phyloP scores from a whole-genome alignment of 2,888 invertebrate genomes.

The Agapostemon virescens region DNA sequence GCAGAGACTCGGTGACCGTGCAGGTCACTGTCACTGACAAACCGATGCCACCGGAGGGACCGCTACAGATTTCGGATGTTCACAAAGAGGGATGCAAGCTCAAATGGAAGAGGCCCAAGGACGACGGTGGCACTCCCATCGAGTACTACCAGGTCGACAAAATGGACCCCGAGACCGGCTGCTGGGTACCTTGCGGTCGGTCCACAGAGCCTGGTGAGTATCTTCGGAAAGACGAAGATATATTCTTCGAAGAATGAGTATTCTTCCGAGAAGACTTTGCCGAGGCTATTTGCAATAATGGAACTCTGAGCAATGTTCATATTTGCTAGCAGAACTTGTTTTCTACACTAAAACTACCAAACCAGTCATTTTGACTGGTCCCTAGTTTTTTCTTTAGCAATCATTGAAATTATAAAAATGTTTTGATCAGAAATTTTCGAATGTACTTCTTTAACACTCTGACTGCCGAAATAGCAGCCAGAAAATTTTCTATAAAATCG shows the following conservation, averaged over 20 bases:
- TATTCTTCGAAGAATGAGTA: too few relatives aligned
- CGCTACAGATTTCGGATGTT: slow-evolving; percentile 92
- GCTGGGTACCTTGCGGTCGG: slow-evolving; percentile 93
- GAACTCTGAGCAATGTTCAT: background rate
- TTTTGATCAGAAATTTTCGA: too few relatives aligned
- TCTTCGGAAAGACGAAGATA: background rate
- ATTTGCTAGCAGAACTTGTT: background rate
- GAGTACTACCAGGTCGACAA: slow-evolving; percentile 98
- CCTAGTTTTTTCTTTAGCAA: too few relatives aligned
- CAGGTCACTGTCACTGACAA: slow-evolving; percentile 93
- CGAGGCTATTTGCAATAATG: background rate
- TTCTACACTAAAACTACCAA: too few relatives aligned
- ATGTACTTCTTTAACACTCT: too few relatives aligned
- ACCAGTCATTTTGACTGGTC: too few relatives aligned
- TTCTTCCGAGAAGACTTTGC: too few relatives aligned
- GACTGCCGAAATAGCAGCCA: too few relatives aligned
- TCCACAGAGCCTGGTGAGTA: slow-evolving; percentile 89
- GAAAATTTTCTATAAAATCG: too few relatives aligned
- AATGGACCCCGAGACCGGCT: slow-evolving; percentile 93
- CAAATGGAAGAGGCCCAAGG: slow-evolving; percentile 96
- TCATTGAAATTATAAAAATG: too few relatives aligned
- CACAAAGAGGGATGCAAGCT: slow-evolving; percentile 96
- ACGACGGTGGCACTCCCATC: slow-evolving; percentile 96
- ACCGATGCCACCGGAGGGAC: slow-evolving; percentile 93
- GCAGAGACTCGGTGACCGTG: slow-evolving; percentile 91